These are phyloP conservation scores for Stigmatopora argus DNA, from an alignment of 2,113 vertebrate genomes.

Conservation along the genomic window DNA sequence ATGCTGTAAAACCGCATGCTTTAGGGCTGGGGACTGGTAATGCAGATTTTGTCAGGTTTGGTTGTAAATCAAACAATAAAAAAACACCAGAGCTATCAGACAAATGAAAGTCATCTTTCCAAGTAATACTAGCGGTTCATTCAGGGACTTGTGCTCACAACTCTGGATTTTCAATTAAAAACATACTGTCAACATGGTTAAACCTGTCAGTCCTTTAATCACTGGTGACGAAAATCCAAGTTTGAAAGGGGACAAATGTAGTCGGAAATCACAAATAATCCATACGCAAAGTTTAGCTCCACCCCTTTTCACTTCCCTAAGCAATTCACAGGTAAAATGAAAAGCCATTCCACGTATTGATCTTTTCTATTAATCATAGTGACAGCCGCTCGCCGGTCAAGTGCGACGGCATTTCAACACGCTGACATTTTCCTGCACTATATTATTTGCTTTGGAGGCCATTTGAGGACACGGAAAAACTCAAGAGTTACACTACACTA, in stretches of 20 bases:
- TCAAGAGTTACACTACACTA: no score
- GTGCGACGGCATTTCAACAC: constrained; percentile 11
- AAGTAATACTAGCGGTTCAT: neutral
- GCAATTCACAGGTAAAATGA: constrained; percentile 37
- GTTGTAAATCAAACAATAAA: neutral
- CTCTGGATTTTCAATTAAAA: constrained; percentile 41
- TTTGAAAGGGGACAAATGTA: constrained; percentile 35
- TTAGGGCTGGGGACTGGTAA: neutral
- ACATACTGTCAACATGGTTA: neutral
- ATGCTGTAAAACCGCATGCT: neutral
- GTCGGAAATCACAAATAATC: constrained; percentile 52
- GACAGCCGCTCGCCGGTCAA: constrained; percentile 26
- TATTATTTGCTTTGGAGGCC: neutral
- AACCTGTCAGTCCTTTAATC: constrained; percentile 16
- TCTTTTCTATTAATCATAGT: constrained; percentile 47
- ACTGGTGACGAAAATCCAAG: constrained; percentile 36
- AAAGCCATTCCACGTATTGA: constrained; percentile 48
- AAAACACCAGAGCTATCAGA: neutral
- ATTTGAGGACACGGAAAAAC: no score
- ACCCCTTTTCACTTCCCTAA: constrained; percentile 7
- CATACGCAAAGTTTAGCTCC: constrained; percentile 30
- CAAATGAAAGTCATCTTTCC: neutral
- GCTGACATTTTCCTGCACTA: constrained; percentile 20
- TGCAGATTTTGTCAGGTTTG: neutral
- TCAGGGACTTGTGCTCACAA: constrained; percentile 7